phyloP scores from a whole-genome alignment of 53 echinoderm and acorn worm species.

The Holothuria scabra region DNA sequence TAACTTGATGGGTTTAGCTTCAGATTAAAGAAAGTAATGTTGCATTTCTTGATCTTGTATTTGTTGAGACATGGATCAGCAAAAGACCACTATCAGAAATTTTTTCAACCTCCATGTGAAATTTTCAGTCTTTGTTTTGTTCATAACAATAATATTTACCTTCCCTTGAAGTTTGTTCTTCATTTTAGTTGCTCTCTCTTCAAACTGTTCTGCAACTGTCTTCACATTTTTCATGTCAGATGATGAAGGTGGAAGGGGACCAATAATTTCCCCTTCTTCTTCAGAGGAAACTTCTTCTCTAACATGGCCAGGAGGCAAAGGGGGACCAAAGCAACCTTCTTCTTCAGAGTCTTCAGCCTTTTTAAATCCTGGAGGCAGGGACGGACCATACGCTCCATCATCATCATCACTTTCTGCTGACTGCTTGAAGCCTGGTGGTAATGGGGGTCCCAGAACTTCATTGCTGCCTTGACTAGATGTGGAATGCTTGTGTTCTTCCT shows the following conservation, averaged over 20 bases:
- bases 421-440: constrained; percentile 51
- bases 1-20: no score
- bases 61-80: no score
- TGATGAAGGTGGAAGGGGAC: constrained; percentile 69
- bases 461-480: background rate
- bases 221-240: constrained; percentile 14
- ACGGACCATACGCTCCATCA: constrained; percentile 56
- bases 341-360: constrained; percentile 34
- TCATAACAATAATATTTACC: constrained; percentile 37
- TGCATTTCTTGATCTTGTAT: no score
- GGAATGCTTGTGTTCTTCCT: background rate
- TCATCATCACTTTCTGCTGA: constrained; percentile 30
- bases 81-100: no score
- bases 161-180: constrained; percentile 75
- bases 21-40: no score
- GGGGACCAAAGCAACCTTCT: constrained; percentile 73
- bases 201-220: constrained; percentile 78
- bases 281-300: constrained; percentile 58
- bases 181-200: constrained; percentile 80
- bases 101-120: no score
- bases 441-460: constrained; percentile 47
- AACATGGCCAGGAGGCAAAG: constrained; percentile 62
- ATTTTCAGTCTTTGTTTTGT: no score
- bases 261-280: constrained; percentile 83
- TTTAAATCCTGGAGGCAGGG: constrained; percentile 55